Conservation (phyloP, 2,888 invertebrate species). For the Agrochola lota region DNA sequence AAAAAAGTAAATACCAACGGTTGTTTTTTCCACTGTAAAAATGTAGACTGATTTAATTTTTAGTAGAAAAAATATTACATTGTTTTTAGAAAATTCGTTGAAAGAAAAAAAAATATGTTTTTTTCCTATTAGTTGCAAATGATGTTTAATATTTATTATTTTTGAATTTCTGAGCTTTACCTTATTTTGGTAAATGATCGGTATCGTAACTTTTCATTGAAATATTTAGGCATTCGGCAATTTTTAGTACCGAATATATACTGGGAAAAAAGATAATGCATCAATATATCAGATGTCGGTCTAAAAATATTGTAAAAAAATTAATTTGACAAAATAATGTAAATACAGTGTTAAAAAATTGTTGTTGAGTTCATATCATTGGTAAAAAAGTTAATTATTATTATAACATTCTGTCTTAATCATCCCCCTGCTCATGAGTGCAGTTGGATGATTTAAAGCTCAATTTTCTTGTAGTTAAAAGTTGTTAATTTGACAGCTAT, state of each 20-base stretch:
- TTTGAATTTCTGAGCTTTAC: not conserved
- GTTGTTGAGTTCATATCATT: conserved; percentile 37
- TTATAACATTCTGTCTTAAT: not conserved
- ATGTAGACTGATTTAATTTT: conserved; percentile 45
- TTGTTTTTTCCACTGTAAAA: not conserved
- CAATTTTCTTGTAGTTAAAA: conserved; percentile 44
- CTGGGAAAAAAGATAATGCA: not conserved
- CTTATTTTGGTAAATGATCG: not conserved
- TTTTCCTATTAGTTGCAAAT: not conserved
- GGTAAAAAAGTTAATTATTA: conserved; percentile 14
- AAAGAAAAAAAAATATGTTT: not conserved
- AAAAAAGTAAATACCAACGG: not conserved
- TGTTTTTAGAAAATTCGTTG: not conserved
- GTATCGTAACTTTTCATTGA: not conserved
- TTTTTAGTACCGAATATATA: not conserved
- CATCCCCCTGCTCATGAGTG: conserved; percentile 1
- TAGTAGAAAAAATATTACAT: not conserved
- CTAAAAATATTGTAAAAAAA: not conserved
- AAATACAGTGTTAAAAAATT: conserved; percentile 16
- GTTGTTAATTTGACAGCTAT: conserved; percentile 7
- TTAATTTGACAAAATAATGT: conserved; percentile 11
- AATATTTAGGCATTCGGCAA: not conserved
- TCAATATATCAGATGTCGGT: not conserved
- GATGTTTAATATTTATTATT: not conserved
- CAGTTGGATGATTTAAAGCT: conserved; percentile 4